Conservation (phyloP, 2,888 invertebrate species). For the Liodrosophila aerea region DNA sequence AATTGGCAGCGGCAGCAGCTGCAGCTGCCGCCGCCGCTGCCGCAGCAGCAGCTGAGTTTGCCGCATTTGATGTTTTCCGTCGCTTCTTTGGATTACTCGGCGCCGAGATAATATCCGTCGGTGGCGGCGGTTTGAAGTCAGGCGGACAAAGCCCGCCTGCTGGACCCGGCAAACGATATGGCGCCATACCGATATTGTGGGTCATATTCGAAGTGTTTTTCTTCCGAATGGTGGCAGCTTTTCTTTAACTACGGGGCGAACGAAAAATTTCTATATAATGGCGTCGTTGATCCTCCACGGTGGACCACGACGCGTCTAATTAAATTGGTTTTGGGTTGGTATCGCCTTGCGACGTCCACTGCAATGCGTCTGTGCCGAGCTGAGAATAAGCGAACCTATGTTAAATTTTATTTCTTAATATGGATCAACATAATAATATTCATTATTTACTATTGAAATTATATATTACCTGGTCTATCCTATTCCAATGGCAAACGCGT, state of each 20-base stretch:
- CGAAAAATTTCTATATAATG: conserved; percentile 56
- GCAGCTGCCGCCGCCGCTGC: conserved; percentile 80
- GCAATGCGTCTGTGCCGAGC: background rate
- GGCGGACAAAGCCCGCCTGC: conserved; percentile 86
- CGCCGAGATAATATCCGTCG: conserved; percentile 89
- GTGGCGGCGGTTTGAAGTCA: conserved; percentile 87
- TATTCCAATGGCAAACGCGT: no score
- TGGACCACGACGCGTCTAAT: conserved; percentile 70
- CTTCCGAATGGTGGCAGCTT: conserved; percentile 82
- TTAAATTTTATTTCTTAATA: no score
- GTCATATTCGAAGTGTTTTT: conserved; percentile 85
- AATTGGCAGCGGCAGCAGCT: conserved; percentile 81
- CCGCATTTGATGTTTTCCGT: conserved; percentile 89
- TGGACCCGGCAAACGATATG: conserved; percentile 89
- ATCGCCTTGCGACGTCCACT: background rate
- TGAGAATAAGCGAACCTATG: background rate
- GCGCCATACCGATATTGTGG: conserved; percentile 92
- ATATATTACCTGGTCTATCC: no score
- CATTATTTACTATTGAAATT: no score
- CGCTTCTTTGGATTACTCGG: conserved; percentile 94
- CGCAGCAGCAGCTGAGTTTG: conserved; percentile 83
- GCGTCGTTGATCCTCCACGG: conserved; percentile 65
- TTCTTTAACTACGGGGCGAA: conserved; percentile 68
- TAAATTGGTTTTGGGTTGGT: background rate
- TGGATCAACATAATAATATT: no score